These are phyloP conservation scores for Paraescarpia echinospica DNA, from an alignment of 1,140 invertebrate genomes.

Conservation along the genomic window DNA sequence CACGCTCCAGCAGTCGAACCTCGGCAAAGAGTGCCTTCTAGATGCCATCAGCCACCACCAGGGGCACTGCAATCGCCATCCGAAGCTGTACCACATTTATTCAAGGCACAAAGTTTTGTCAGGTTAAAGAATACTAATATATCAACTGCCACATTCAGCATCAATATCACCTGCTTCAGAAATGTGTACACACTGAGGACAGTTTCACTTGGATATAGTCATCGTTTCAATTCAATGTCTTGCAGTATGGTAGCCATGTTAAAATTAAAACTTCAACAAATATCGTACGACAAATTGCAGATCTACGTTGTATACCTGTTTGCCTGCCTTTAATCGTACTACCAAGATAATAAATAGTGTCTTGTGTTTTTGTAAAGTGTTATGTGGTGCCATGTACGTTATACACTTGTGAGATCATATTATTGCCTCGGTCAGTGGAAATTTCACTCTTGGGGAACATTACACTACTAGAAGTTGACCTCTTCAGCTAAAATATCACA, in stretches of 20 bases:
- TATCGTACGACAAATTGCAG: not conserved
- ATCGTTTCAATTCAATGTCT: not conserved
- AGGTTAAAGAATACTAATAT: not conserved
- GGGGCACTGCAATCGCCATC: not conserved
- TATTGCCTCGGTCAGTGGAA: not conserved
- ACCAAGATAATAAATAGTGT: no score
- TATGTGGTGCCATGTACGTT: not conserved
- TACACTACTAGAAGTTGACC: not conserved
- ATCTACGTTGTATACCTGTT: not conserved
- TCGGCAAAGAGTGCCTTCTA: not conserved
- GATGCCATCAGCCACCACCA: not conserved
- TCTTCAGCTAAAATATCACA: not conserved
- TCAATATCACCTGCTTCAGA: not conserved
- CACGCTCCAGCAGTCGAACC: not conserved
- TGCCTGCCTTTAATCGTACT: not conserved
- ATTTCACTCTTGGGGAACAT: not conserved
- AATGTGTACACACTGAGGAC: not conserved
- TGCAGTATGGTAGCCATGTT: not conserved
- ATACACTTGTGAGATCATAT: not conserved
- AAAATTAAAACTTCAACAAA: not conserved
- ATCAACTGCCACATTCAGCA: not conserved
- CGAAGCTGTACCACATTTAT: not conserved
- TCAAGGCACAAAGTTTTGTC: not conserved
- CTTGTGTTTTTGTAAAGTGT: not conserved
- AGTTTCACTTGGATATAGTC: not conserved